Evolutionary conservation across 2,113 vertebrate species (phyloP), one percentile per base, ranked within the genome.

Genomic region (Tupaia tana): DNA sequence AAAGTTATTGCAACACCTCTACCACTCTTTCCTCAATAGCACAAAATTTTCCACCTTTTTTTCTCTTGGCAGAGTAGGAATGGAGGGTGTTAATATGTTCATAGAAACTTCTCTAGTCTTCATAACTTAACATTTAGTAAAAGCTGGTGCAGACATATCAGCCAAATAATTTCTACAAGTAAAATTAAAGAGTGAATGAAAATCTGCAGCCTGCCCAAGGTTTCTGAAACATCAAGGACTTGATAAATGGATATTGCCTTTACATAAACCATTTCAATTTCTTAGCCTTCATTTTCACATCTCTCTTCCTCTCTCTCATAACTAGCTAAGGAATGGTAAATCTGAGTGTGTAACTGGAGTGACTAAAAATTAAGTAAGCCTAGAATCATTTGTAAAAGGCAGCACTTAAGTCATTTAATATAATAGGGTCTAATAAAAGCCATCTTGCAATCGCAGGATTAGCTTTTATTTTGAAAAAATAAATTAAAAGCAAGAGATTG

Each of bases 121-220:
- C 25, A 9, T 89, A 86, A 83, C 11, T 95, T 95, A 97, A 80
- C 70, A 85, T 90, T 92, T 91, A 92, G 64, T 96, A 80, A 86
- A 71, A 89, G 61, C 14, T 92, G 86, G 85, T 90, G 54, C 61
- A 95, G 25, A 90, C 11, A 82, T 71, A 19, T n/a, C 74, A 88
- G 25, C 58, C 70, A 94, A 96, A 70, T 79, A 24, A 90, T 90
- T 86, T 89, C 64, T 64, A 56, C 3, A 85, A 9, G 34, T 93
- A 87, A 70, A 93, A 78, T 66, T 56, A 75, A 90, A 86, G 10
- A 95, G 58, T 31, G 27, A 89, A 81, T 73, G 27, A 77, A 79
- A 89, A 87, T 66, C 66, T 95, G 3, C 6, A 97, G 18, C 63
- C 27, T 87, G 8, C 43, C 14, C 34, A 66, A 70, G 31, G 27